Evolutionary conservation across 2,113 vertebrate species (phyloP).

Genomic region (cattle (Bos taurus)): DNA sequence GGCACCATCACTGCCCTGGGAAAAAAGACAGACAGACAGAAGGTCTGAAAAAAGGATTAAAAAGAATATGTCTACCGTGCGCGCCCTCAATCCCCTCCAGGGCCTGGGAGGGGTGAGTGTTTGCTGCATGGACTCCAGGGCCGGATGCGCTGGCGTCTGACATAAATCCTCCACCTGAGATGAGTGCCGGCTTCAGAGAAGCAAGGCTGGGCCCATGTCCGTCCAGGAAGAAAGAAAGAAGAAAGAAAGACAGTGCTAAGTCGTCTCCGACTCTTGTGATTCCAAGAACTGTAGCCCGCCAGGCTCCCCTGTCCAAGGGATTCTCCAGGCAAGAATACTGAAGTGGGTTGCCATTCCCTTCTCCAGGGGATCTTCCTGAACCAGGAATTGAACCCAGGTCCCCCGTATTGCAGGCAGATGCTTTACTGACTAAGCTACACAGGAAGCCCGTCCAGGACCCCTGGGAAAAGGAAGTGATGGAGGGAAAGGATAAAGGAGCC

Average conservation of each 20-base stretch:
- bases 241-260: not conserved
- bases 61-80: not conserved
- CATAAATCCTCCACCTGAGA: not conserved
- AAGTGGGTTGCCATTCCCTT: not conserved
- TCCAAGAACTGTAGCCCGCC: not conserved
- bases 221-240: not conserved
- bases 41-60: not conserved
- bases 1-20: conserved; percentile 84
- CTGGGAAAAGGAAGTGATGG: not conserved
- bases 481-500: not conserved
- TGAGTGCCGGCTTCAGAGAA: not conserved
- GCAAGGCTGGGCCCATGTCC: not conserved
- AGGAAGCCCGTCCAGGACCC: not conserved
- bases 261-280: not conserved
- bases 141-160: not conserved
- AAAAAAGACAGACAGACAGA: not conserved
- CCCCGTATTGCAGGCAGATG: not conserved
- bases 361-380: not conserved
- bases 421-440: not conserved
- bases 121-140: not conserved
- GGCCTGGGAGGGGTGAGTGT: accelerated
- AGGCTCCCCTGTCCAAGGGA: not conserved
- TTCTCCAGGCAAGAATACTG: not conserved
- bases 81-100: accelerated
- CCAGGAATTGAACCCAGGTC: not conserved